Base-by-base conservation (phyloP, 2,797 vertebrate genomes). In the Schizopygopsis pylzovi region DNA sequence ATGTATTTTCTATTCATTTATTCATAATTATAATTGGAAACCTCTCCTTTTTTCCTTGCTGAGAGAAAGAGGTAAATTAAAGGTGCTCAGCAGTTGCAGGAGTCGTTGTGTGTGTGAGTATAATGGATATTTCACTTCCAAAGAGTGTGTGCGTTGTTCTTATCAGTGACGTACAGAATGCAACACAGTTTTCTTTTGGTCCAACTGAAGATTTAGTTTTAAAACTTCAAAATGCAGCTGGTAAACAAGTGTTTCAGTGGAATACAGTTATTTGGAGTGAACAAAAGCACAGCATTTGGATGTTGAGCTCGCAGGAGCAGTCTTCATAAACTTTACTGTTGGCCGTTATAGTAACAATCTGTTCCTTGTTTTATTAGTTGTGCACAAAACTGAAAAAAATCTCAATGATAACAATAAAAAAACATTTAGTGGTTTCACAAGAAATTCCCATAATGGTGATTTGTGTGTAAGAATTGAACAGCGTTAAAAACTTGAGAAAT, bases 241-340 rank as follows among this genome's bases (percentile, higher is more conserved):
- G 49, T 77, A 54, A 77, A 54, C 18, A 73, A 52, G 33, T 12
- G 47, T 5, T 76, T 76, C 28, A 6, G 37, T 70, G 68, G 39
- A 70, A 70, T 70, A 10, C 20, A 70, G 52, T 77, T 59, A 77
- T 77, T 41, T 77, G 49, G 22, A 37, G 52, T 56, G 6, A 77
- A 39, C 10, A 77, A 56, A 77, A 39, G 33, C 18, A n/a, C 52
- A 37, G 2, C 22, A 39, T 76, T 12, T 37, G 10, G 10, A 8
- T 77, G 33, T 15, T 39, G 28, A 54, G 61, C 25, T 33, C 4
- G 6, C 10, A 56, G 33, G 18, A 77, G 52, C 33, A 77, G 20
- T 3, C 12, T 6, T 52, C 49, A 56, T 56, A 39, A 39, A 75
- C n/a, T 28, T 72, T 47, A 72, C 39, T 22, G 0, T 45, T 71